Percentiles rank a stretch among this genome's conserved stretches.
phyloP scores from a whole-genome alignment of 2,797 vertebrate species.

The Meda fulgida region DNA sequence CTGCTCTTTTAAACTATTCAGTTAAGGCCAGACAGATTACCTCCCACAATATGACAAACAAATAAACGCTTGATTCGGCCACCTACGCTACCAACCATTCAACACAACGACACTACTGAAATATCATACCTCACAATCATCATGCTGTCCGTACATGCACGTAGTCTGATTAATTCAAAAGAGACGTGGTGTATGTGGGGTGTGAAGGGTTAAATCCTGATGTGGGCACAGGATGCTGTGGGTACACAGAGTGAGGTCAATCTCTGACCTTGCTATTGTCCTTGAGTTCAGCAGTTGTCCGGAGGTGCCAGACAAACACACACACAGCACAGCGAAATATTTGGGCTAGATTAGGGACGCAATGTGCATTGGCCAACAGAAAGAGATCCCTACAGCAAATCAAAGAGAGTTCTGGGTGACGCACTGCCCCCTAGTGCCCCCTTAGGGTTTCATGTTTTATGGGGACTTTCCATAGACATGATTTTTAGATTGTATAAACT shows the following conservation, averaged over 20 bases:
- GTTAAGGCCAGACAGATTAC: not conserved
- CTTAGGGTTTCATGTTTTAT: not conserved
- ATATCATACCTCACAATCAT: not conserved
- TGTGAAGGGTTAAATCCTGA: constrained; percentile 35
- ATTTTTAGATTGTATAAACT: not conserved
- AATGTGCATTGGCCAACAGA: constrained; percentile 5
- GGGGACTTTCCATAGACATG: not conserved
- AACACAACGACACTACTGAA: not conserved
- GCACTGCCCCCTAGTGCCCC: constrained; percentile 62
- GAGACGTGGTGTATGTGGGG: not conserved
- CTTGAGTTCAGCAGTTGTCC: constrained; percentile 53
- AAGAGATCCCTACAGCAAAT: constrained; percentile 21
- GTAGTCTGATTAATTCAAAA: not conserved
- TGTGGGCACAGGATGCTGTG: constrained; percentile 50
- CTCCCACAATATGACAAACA: constrained; percentile 12
- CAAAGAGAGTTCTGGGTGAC: constrained; percentile 42
- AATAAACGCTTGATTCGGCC: constrained; percentile 14
- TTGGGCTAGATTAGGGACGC: constrained; percentile 34
- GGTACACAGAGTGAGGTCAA: constrained; percentile 41
- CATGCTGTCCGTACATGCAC: not conserved
- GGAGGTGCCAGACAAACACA: constrained; percentile 49
- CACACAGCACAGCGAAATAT: constrained; percentile 43
- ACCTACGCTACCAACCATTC: constrained; percentile 4
- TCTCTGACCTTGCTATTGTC: constrained; percentile 65
- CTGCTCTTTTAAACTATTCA: constrained; percentile 1